A percentile compares a stretch with the other conserved stretches of the same genome.
Conservation (phyloP, 2,113 vertebrate genomes). For the Rynchops niger region DNA sequence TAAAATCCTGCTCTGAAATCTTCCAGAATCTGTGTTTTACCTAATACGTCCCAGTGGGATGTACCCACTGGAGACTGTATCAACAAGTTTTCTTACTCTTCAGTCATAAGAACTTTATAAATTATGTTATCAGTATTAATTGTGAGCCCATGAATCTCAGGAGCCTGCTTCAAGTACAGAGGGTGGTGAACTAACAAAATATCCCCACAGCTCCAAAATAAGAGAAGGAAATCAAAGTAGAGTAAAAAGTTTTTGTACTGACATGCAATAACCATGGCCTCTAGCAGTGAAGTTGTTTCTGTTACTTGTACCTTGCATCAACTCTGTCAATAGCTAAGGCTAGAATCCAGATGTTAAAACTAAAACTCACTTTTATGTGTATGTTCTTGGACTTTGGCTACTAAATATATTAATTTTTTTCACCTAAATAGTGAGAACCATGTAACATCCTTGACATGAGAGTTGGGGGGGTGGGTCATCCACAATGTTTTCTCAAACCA, state of each 20-base stretch:
- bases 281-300: not conserved
- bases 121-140: not conserved
- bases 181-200: not conserved
- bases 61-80: not conserved
- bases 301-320: not conserved
- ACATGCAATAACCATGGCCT: not conserved
- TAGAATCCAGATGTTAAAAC: not conserved
- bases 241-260: not conserved
- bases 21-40: not conserved
- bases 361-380: not conserved
- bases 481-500: not conserved
- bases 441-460: not conserved
- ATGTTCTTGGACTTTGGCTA: not conserved
- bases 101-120: not conserved
- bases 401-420: not conserved
- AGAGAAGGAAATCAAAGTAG: not conserved
- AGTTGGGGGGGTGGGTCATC: not conserved
- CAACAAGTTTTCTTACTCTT: not conserved
- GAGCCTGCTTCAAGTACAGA: slow-evolving; percentile 5
- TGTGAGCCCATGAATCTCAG: not conserved
- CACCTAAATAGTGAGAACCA: not conserved
- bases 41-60: not conserved
- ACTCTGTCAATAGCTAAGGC: not conserved
- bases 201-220: slow-evolving; percentile 52
- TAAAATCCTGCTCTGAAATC: not conserved